These are phyloP conservation scores for Sinhomidia bicolor DNA, from an alignment of 2,888 invertebrate genomes.

Conservation along the genomic window DNA sequence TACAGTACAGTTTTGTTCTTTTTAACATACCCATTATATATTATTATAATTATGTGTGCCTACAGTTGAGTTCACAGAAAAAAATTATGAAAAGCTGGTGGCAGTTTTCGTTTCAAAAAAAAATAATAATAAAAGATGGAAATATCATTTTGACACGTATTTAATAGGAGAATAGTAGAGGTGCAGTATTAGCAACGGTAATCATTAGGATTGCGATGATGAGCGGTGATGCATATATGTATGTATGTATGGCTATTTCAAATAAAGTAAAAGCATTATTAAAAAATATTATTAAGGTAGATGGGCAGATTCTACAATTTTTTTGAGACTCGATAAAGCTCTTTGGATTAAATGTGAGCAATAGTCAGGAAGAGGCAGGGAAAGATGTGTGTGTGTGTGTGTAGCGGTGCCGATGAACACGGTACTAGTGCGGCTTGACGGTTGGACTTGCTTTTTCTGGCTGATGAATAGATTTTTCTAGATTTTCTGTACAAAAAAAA, in stretches of 20 bases:
- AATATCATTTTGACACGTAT: no score
- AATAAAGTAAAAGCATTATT: not conserved
- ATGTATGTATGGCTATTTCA: no score
- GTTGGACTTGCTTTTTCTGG: not conserved
- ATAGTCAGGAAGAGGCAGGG: not conserved
- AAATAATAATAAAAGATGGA: not conserved
- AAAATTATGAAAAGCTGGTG: not conserved
- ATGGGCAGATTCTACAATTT: no score
- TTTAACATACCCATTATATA: no score
- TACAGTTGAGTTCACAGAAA: not conserved
- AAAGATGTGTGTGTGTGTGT: constrained; percentile 11
- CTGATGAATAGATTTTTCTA: not conserved
- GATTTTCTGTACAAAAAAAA: no score
- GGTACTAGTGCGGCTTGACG: no score
- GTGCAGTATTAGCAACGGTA: no score
- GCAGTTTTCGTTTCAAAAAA: not conserved
- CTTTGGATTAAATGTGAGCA: constrained; percentile 51
- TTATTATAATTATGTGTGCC: not conserved
- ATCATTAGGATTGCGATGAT: no score
- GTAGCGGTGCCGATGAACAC: no score
- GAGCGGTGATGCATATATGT: no score
- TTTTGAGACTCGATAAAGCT: constrained; percentile 47
- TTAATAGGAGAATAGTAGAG: no score
- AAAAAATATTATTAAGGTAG: not conserved
- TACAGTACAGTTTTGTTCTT: no score